Base-by-base conservation (phyloP, 2,888 invertebrate species). In the Agrotis exclamationis region DNA sequence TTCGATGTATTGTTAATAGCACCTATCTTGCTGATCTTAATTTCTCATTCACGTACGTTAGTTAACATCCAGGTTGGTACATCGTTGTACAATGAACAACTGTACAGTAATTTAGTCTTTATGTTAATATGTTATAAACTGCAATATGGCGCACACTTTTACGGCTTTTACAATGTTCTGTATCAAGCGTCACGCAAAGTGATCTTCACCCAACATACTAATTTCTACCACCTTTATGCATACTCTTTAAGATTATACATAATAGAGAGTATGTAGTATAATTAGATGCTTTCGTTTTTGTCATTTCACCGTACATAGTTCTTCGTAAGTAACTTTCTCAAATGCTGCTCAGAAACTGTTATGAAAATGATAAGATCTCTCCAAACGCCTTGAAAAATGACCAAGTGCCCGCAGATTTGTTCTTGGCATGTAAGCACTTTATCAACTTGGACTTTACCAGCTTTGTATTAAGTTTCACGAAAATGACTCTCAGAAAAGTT, bases 281-380 rank as follows among this genome's bases (percentile, higher is more conserved):
- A 90, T 92, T 89, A 89, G 79, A 77, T 85, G 87, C 90, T 92
- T 92, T 92, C 91, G 82, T 87, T 86, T 86, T 87, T 86, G 83
- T 82, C 83, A 85, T 84, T 84, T 85, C 80, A 80, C 83, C 77
- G 81, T 83, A 79, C 76, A 78, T 81, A 78, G 74, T 73, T 80
- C 72, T 75, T 75, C 68, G 74, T 76, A 79, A 74, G 48, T 56
- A 65, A 85, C 85, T 83, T 84, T 84, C 83, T 76, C 79, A 62
- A 75, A 54, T 62, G 78, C 62, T 28, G 14, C 54, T 71, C 51
- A 72, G 59, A 73, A 71, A 70, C 63, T 56, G 45, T 63, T 68
- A 73, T 59, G 69, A 67, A 71, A 75, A 76, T 70, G 70, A 82
- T 77, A 74, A 82, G 48, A 74, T 79, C 72, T 67, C 70, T 71